Evolutionary conservation across 2,113 vertebrate genomes (phyloP).

Genomic region (Heliornis fulica): DNA sequence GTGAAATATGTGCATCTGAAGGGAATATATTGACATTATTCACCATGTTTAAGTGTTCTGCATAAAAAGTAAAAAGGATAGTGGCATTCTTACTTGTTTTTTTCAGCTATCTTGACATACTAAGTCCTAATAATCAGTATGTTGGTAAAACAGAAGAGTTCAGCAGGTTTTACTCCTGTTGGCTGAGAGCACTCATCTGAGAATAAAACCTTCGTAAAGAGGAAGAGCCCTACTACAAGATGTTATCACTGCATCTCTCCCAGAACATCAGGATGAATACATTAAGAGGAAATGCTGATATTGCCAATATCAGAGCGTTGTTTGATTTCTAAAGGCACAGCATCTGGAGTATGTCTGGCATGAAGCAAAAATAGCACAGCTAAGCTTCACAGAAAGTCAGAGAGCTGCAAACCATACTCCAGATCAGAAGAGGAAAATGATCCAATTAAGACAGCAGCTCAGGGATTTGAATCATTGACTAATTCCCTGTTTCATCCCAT

Average conservation of each 20-base stretch:
- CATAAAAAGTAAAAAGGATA: neutral
- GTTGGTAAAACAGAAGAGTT: neutral
- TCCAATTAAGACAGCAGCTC: constrained; percentile 25
- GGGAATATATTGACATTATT: neutral
- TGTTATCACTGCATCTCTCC: neutral
- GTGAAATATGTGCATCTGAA: neutral
- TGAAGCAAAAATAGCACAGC: neutral
- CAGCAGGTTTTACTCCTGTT: neutral
- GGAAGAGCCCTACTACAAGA: neutral
- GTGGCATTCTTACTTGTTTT: neutral
- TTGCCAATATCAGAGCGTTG: neutral
- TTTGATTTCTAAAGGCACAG: neutral
- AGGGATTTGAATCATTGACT: neutral
- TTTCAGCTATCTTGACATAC: neutral
- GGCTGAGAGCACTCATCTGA: neutral
- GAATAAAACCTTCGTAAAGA: neutral
- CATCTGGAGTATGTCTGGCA: constrained; percentile 12
- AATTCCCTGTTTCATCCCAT: neutral
- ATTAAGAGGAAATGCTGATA: neutral
- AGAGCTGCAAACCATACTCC: neutral
- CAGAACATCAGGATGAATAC: neutral
- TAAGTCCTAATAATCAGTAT: neutral
- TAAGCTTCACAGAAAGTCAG: neutral
- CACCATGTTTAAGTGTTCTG: neutral
- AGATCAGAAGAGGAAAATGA: neutral